Base-by-base conservation (phyloP, 2,888 invertebrate species). In the Hipparchia sbordonii region DNA sequence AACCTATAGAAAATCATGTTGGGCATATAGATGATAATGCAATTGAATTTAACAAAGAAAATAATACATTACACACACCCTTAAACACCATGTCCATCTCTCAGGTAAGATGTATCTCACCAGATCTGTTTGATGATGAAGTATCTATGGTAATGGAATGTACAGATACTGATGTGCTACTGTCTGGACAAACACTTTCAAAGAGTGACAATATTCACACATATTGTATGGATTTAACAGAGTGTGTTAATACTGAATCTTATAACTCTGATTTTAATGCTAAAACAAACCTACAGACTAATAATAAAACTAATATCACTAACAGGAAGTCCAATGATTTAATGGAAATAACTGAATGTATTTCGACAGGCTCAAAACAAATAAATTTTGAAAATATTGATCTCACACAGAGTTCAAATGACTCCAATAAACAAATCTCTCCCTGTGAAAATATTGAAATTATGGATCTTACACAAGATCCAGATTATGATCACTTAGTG, bases 61-160 rank as follows among this genome's bases (percentile, higher is more conserved):
- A 45, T 67, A 56, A n/a, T n/a, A n/a, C 51, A 8, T 33, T 45
- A 54, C 13, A 23, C 13, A 48, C 23, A 57, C 46, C 57, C 3
- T 46, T 9, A 46, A 13, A 57, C 5, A 60, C 51, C 7, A 72
- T 57, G 56, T 59, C n/a, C 33, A 23, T 54, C 6, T 60, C n/a
- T 54, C 45, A 67, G 59, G 12, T 48, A 9, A 88, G 93, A 82
- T 88, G 92, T 79, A 77, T 78, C 75, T 94, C 94, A 3, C 94
- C 94, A 68, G 94, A 94, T 81, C 79, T 94, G 62, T 94, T 94
- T 88, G 94, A 90, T 83, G 93, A 93, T 83, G 93, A 93, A 79
- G 76, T 79, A 0, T 82, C 82, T 59, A 10, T 45, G 39, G 78
- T 87, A 23, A 71, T 81, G 67, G 77, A 80, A 57, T 77, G 77